A percentile compares a stretch with the other conserved stretches of the same genome.
Evolutionary conservation across 2,888 invertebrate species (phyloP).

Genomic region (Eristalinus sepulchralis): DNA sequence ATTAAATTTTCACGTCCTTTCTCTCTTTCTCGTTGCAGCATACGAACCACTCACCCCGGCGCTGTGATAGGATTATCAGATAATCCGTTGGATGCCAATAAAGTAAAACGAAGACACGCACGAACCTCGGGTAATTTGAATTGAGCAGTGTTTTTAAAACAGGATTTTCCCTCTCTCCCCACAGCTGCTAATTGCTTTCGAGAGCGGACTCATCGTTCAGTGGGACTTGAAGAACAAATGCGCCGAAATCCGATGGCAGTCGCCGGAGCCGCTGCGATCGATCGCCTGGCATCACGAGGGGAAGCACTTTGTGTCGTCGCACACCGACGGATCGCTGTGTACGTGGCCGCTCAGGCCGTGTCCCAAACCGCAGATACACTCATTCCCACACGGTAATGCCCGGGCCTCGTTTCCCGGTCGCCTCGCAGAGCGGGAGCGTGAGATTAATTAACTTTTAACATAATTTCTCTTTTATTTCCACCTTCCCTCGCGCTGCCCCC

Average conservation of each 20-base stretch:
- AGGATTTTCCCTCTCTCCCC: constrained; percentile 72
- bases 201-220: constrained; percentile 95
- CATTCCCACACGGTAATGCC: constrained; percentile 94
- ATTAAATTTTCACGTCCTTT: not conserved
- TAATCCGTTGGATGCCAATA: constrained; percentile 97
- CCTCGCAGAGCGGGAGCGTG: not conserved
- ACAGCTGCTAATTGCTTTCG: constrained; percentile 97
- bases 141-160: constrained; percentile 42
- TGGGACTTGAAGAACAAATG: constrained; percentile 96
- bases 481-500: not conserved
- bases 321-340: constrained; percentile 96
- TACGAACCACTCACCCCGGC: constrained; percentile 97
- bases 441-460: constrained; percentile 65
- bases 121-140: constrained; percentile 40
- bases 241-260: constrained; percentile 92
- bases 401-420: not conserved
- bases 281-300: constrained; percentile 99
- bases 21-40: constrained; percentile 85
- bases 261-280: constrained; percentile 90
- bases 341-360: constrained; percentile 93
- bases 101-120: constrained; percentile 84
- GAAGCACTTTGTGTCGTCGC: constrained; percentile 97
- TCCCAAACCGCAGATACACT: constrained; percentile 89
- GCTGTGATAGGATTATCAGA: constrained; percentile 97
- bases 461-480: constrained; percentile 27